Evolutionary conservation across 2,113 vertebrate genomes (phyloP).

Genomic region (Tenebrosternarchus preto): DNA sequence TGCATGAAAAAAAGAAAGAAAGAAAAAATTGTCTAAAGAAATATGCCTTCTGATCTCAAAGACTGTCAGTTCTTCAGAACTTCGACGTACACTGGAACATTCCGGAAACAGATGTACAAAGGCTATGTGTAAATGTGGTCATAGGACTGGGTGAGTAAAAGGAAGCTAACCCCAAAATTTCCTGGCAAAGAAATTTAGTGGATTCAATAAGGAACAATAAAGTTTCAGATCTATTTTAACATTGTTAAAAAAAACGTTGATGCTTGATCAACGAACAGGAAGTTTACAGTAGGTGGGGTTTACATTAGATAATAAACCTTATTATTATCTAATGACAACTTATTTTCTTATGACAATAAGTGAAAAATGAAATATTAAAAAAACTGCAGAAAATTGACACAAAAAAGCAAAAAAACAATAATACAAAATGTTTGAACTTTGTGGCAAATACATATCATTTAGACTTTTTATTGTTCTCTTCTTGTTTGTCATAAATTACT

Average conservation of each 20-base stretch:
- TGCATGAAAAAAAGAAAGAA: conserved; percentile 80
- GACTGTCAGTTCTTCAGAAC: conserved; percentile 58
- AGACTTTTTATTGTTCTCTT: neutral
- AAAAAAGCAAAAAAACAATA: conserved; percentile 24
- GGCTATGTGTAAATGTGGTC: neutral
- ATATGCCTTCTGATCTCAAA: conserved; percentile 65
- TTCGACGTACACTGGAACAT: conserved; percentile 16
- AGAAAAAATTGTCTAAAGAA: conserved; percentile 68
- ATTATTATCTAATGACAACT: neutral
- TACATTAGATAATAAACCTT: too few relatives aligned
- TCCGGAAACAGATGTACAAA: conserved; percentile 17
- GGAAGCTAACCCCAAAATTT: neutral
- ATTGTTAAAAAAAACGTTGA: neutral
- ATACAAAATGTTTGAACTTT: conserved; percentile 56
- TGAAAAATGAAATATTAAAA: conserved; percentile 50
- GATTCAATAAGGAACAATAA: conserved; percentile 2
- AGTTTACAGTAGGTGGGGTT: neutral
- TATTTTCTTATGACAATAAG: conserved; percentile 1
- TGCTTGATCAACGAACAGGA: neutral
- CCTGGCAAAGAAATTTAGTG: conserved; percentile 2
- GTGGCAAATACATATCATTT: conserved; percentile 46
- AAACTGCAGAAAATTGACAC: conserved; percentile 29
- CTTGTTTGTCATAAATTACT: neutral
- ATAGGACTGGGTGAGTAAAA: neutral
- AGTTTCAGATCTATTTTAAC: neutral